Base-by-base conservation (phyloP, 1,140 invertebrate genomes). In the Dendroctonus ponderosae region DNA sequence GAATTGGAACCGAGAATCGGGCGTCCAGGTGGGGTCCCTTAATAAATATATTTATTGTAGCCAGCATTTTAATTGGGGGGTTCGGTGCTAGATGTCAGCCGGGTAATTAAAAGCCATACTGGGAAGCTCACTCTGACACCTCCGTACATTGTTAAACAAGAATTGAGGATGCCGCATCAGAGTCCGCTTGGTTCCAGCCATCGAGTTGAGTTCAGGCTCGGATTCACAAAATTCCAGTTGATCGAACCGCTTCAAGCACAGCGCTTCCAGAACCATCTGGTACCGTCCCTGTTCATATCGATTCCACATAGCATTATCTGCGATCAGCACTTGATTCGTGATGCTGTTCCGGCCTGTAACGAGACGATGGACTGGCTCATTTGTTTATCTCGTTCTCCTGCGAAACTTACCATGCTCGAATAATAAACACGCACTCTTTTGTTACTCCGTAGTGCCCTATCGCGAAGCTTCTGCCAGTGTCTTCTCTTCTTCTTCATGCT, bases 71-170 rank as follows among this genome's bases (percentile, higher is more conserved):
- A 78, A 78, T 78, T 78, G 75, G 75, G 74, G 70, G 74, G 74
- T 73, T 74, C 74, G 74, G 73, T 69, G 74, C 75, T 73, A 76
- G 74, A 76, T 77, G 75, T 76, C 75, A 75, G 75, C 67, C 69
- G 66, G 69, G 75, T 77, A 77, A 78, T 77, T 78, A 78, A 78
- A 75, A 74, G 75, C 72, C 66, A 56, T 52, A 70, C 71, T 70
- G 71, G 69, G 75, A 75, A 77, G 76, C 75, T 67, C 72, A 71
- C 67, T 77, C 75, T 78, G 77, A 78, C 77, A 78, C 77, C 77
- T 78, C 68, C 66, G 70, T 73, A 75, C 74, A 76, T 74, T 73
- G 73, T 76, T 75, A 74, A 76, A 76, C 68, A 73, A 46, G 53
- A 57, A 65, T 56, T 68, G 69, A 71, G 44, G 61, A 63, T 63